These are phyloP conservation scores for Heteractis magnifica DNA, from an alignment of 92 coral and sea anemone species.

Conservation along the genomic window DNA sequence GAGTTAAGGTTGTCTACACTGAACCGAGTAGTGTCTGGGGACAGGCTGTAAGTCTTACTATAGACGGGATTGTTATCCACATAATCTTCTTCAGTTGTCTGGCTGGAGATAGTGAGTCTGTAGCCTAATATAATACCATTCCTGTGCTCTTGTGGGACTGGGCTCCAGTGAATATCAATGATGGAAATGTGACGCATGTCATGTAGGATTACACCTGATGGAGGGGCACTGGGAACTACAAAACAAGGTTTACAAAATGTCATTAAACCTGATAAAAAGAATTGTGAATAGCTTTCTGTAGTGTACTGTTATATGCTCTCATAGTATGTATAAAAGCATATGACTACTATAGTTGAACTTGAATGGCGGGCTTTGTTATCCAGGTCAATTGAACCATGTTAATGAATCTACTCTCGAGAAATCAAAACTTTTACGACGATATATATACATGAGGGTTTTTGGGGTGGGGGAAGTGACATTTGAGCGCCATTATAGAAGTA, in stretches of 20 bases:
- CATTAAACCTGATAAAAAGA: too few species aligned
- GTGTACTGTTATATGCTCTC: too few species aligned
- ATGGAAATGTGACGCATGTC: conserved; percentile 23
- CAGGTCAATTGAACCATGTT: too few species aligned
- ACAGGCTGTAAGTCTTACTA: background rate
- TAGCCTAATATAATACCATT: conserved; percentile 44
- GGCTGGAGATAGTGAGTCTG: conserved; percentile 19
- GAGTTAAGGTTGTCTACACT: conserved; percentile 3
- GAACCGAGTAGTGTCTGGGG: background rate
- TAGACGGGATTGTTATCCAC: background rate
- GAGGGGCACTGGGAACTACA: conserved; percentile 49
- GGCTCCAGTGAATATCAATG: conserved; percentile 27
- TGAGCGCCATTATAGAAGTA: too few species aligned
- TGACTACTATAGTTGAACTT: too few species aligned
- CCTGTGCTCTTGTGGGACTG: conserved; percentile 29
- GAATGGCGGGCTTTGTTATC: too few species aligned
- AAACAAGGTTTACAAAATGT: background rate
- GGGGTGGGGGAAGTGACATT: too few species aligned
- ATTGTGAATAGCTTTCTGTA: too few species aligned
- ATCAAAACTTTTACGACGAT: too few species aligned
- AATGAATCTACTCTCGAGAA: too few species aligned
- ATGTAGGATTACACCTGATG: conserved; percentile 15
- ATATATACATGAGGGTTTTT: too few species aligned
- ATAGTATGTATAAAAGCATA: too few species aligned
- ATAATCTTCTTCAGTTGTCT: background rate